Percentiles rank a stretch among this genome's conserved stretches.
phyloP scores from a whole-genome alignment of 2,888 invertebrate genomes.

The Heteropelma amictum region DNA sequence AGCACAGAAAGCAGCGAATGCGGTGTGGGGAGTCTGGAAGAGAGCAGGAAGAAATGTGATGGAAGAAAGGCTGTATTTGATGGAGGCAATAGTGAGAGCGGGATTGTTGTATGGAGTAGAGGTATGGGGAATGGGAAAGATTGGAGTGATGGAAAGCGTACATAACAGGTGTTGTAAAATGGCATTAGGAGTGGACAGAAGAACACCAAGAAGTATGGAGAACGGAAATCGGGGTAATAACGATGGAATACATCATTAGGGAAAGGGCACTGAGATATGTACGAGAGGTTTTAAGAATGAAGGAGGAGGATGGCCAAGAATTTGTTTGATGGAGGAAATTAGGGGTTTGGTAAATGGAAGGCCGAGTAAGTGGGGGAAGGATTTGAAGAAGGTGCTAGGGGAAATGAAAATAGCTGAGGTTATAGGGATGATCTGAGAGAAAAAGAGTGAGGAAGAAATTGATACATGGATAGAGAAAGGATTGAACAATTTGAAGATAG shows the following conservation, averaged over 20 bases:
- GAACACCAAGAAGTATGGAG: conserved; percentile 18
- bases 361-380: conserved; percentile 9
- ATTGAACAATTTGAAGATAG: conserved; percentile 3
- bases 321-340: conserved; percentile 10
- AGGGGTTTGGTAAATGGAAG: background rate
- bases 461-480: background rate
- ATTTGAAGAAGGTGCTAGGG: background rate
- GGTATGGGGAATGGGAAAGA: background rate
- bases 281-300: background rate
- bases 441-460: background rate
- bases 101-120: conserved; percentile 4
- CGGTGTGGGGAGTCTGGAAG: too few relatives aligned
- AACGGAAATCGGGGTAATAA: background rate
- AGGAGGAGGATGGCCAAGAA: background rate
- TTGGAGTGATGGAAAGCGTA: background rate
- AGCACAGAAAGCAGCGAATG: too few relatives aligned
- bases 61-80: background rate
- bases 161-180: conserved; percentile 21
- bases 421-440: background rate
- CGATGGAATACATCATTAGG: conserved; percentile 1
- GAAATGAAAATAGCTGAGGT: background rate
- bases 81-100: background rate
- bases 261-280: conserved; percentile 18
- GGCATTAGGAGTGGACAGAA: conserved; percentile 4
- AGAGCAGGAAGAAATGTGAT: conserved; percentile 1